Conservation (phyloP, 2,888 invertebrate genomes). For the Lithophane leautieri region DNA sequence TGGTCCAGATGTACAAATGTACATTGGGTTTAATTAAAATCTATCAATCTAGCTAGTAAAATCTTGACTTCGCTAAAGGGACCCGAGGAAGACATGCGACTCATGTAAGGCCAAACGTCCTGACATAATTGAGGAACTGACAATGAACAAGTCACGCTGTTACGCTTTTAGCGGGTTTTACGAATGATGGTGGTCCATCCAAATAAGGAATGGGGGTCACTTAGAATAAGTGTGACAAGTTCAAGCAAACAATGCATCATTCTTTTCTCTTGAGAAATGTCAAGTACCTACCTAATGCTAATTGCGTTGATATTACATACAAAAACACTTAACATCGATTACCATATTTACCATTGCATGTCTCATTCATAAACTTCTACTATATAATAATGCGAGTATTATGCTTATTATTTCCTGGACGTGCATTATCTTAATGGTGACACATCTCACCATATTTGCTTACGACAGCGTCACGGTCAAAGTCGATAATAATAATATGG, state of each 20-base stretch:
- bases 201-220: constrained; percentile 19
- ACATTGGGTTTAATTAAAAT: too few species aligned
- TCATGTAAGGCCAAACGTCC: not conserved
- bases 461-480: constrained; percentile 57
- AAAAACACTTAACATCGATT: constrained; percentile 9
- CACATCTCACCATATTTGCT: constrained; percentile 59
- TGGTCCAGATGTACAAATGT: too few species aligned
- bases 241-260: constrained; percentile 17
- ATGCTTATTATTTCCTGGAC: constrained; percentile 54
- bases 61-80: not conserved
- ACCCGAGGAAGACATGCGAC: constrained; percentile 4
- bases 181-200: not conserved
- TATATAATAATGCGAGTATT: constrained; percentile 4
- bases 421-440: constrained; percentile 58
- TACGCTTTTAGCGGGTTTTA: constrained; percentile 14
- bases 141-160: constrained; percentile 43
- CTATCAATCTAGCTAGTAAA: not conserved
- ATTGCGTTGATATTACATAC: constrained; percentile 1
- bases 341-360: not conserved
- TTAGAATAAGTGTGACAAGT: constrained; percentile 35
- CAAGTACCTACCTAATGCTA: constrained; percentile 2
- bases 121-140: constrained; percentile 29
- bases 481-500: constrained; percentile 47
- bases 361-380: constrained; percentile 31
- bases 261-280: not conserved